phyloP scores from a whole-genome alignment of 2,888 invertebrate genomes.

The Halocaridina rubra region DNA sequence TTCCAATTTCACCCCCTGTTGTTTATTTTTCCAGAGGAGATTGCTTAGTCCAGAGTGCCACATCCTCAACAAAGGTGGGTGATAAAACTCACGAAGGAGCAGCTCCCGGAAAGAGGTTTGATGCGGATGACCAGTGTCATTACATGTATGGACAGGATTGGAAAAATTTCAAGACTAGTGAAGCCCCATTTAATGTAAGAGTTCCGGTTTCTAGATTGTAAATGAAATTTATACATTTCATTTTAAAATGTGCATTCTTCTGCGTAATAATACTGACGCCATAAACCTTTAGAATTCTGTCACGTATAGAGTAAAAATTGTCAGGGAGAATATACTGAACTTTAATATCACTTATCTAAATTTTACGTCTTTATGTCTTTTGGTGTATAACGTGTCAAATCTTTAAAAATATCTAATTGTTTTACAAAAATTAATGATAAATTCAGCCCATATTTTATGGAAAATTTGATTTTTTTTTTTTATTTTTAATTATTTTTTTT shows the following conservation, averaged over 20 bases:
- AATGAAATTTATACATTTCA: too few relatives aligned
- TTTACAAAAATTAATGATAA: too few relatives aligned
- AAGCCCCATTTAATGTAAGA: conserved; percentile 64
- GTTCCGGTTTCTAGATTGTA: too few relatives aligned
- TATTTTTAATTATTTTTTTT: neutral
- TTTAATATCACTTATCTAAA: neutral
- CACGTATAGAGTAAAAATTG: too few relatives aligned
- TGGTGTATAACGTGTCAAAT: neutral
- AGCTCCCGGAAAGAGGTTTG: conserved; percentile 66
- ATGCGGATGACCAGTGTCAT: conserved; percentile 66
- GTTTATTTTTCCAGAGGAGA: neutral
- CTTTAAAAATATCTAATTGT: neutral
- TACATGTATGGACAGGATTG: conserved; percentile 66
- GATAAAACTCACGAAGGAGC: conserved; percentile 52
- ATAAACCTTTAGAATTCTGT: too few relatives aligned
- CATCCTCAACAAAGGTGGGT: neutral
- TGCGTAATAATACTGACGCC: too few relatives aligned
- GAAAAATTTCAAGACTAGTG: conserved; percentile 65
- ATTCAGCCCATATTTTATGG: too few relatives aligned
- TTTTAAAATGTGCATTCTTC: too few relatives aligned
- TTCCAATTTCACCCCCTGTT: too few relatives aligned
- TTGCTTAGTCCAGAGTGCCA: conserved; percentile 33
- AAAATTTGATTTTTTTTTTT: too few relatives aligned
- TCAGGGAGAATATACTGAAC: neutral
- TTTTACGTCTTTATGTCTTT: neutral